Evolutionary conservation across 2,888 invertebrate species (phyloP).

Genomic region (Plebejus anna): DNA sequence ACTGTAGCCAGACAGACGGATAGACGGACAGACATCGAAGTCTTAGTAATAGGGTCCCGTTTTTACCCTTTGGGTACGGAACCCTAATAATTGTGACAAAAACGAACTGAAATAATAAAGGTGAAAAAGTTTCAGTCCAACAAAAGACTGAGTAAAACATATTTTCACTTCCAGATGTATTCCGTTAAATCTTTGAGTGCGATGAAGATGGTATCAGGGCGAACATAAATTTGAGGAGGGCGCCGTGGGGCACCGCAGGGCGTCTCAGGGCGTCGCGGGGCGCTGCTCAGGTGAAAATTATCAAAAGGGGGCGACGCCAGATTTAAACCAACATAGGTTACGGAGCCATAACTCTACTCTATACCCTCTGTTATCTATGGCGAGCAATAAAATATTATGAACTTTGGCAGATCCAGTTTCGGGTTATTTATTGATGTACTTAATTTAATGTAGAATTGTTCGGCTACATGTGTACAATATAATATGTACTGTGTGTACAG

Average conservation of each 20-base stretch:
- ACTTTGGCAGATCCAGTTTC: constrained; percentile 39
- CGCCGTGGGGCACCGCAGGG: constrained; percentile 43
- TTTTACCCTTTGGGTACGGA: too few species aligned
- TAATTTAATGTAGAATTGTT: constrained; percentile 35
- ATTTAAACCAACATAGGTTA: constrained; percentile 68
- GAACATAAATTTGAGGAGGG: constrained; percentile 65
- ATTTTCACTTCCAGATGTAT: constrained; percentile 19
- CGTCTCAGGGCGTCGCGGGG: constrained; percentile 54
- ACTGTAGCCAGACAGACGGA: too few species aligned
- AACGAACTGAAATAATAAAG: too few species aligned
- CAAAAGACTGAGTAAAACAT: not conserved
- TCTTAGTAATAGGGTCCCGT: too few species aligned
- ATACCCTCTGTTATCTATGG: constrained; percentile 41
- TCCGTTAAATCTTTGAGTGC: constrained; percentile 53
- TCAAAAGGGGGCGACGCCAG: constrained; percentile 60
- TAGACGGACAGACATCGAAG: too few species aligned
- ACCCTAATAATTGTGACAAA: too few species aligned
- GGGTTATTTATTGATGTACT: constrained; percentile 37
- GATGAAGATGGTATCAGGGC: constrained; percentile 65
- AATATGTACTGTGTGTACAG: not conserved
- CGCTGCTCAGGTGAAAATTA: constrained; percentile 73
- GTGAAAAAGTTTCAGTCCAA: not conserved
- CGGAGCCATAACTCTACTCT: constrained; percentile 42
- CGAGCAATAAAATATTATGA: constrained; percentile 43
- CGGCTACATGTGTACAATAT: not conserved